These are phyloP conservation scores for Girardinichthys multiradiatus DNA, from an alignment of 2,113 vertebrate genomes.

Conservation along the genomic window DNA sequence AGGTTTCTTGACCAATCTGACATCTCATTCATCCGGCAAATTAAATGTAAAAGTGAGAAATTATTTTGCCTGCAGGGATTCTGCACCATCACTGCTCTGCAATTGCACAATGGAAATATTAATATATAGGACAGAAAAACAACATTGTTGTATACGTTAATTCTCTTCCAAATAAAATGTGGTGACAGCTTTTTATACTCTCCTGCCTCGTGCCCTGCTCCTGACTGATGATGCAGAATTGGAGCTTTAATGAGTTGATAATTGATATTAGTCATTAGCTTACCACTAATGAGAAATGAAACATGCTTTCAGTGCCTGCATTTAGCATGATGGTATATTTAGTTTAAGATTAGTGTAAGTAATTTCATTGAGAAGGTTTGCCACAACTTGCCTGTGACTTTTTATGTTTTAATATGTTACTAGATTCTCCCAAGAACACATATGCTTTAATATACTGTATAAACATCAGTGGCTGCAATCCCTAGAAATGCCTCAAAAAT, in stretches of 20 bases:
- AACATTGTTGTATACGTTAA: constrained; percentile 29
- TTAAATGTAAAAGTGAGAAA: constrained; percentile 72
- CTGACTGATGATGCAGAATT: not conserved
- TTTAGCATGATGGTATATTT: not conserved
- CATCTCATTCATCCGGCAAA: constrained; percentile 66
- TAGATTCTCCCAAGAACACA: not conserved
- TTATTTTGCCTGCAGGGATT: constrained; percentile 52
- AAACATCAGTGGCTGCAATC: no score
- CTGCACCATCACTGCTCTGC: constrained; percentile 27
- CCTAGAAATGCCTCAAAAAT: no score
- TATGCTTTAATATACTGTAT: no score
- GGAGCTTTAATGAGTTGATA: not conserved
- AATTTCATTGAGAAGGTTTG: not conserved
- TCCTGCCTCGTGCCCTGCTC: not conserved
- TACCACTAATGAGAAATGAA: not conserved
- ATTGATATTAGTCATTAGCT: not conserved
- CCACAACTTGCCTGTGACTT: not conserved
- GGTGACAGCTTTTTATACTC: not conserved
- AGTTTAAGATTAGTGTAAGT: not conserved
- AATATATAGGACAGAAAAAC: constrained; percentile 43
- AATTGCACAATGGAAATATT: constrained; percentile 33
- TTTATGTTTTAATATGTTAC: not conserved
- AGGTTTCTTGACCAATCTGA: constrained; percentile 30
- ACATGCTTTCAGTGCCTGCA: not conserved
- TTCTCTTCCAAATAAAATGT: constrained; percentile 3